Conservation (phyloP, 2,888 invertebrate genomes). For the Drosophila cyrtoloma region DNA sequence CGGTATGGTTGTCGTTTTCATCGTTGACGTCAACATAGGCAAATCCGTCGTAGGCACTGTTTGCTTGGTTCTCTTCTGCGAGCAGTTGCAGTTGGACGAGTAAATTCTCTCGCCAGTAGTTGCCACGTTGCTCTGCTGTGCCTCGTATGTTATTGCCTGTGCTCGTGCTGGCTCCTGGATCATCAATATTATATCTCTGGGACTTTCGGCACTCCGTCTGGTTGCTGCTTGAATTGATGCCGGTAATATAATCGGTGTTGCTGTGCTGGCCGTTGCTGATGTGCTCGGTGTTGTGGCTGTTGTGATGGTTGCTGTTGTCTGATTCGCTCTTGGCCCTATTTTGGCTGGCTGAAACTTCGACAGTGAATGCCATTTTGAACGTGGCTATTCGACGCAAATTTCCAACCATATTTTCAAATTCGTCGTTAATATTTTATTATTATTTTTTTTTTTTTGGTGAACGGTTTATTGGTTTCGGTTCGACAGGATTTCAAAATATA, state of each 20-base stretch:
- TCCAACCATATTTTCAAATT: conserved; percentile 16
- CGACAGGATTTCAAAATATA: conserved; percentile 60
- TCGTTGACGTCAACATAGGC: conserved; percentile 29
- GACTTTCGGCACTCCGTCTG: conserved; percentile 73
- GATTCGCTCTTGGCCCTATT: conserved; percentile 77
- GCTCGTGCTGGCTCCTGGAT: conserved; percentile 81
- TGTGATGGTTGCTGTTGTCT: conserved; percentile 55
- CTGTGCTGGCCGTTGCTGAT: conserved; percentile 27
- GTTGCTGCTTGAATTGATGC: conserved; percentile 55
- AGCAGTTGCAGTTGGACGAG: conserved; percentile 63
- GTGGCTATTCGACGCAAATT: conserved; percentile 69
- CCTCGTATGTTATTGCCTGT: conserved; percentile 63
- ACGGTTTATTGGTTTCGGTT: conserved; percentile 64
- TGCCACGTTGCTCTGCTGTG: neutral
- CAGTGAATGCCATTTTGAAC: conserved; percentile 84
- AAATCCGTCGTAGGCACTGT: conserved; percentile 56
- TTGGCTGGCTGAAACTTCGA: conserved; percentile 79
- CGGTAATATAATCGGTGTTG: conserved; percentile 38
- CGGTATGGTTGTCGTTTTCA: conserved; percentile 59
- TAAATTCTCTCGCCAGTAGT: conserved; percentile 51
- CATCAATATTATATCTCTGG: conserved; percentile 80
- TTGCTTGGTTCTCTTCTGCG: conserved; percentile 62
- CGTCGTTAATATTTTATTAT: neutral
- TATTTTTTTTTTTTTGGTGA: conserved; percentile 37
- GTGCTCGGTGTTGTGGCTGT: conserved; percentile 38